These are phyloP conservation scores for Idaea aversata DNA, from an alignment of 2,888 invertebrate genomes.

Conservation along the genomic window DNA sequence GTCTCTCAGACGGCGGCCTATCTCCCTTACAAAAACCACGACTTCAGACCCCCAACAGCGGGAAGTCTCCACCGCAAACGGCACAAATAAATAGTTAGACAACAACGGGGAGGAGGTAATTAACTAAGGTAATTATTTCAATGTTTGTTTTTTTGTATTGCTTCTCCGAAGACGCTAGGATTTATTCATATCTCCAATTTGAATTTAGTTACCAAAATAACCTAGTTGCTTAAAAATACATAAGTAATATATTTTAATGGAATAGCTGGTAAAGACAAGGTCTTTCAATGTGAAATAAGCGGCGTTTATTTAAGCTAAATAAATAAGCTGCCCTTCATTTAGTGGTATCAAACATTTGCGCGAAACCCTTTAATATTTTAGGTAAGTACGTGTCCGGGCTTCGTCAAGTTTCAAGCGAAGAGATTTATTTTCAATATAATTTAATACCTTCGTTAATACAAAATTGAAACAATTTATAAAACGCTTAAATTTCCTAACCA, in stretches of 20 bases:
- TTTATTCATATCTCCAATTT: no score
- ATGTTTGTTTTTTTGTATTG: no score
- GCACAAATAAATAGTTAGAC: no score
- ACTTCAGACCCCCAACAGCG: no score
- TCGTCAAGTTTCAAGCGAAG: slow-evolving; percentile 14
- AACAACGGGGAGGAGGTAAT: no score
- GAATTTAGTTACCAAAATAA: background rate
- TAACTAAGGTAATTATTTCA: no score
- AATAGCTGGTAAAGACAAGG: slow-evolving; percentile 1
- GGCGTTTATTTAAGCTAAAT: slow-evolving; percentile 11
- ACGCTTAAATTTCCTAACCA: background rate
- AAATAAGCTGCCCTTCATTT: slow-evolving; percentile 14
- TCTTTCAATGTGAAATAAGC: slow-evolving; percentile 14
- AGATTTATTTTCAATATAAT: slow-evolving; percentile 20
- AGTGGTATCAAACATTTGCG: slow-evolving; percentile 8
- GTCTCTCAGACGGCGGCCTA: no score
- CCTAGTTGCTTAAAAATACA: background rate
- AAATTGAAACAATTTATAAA: background rate
- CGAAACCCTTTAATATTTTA: slow-evolving; percentile 22
- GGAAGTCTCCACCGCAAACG: no score
- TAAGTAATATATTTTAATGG: background rate
- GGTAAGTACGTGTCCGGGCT: slow-evolving; percentile 19
- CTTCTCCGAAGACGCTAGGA: no score
- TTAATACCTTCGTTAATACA: background rate
- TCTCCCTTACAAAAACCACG: no score